These are phyloP conservation scores for Meteorus cinctellus DNA, from an alignment of 2,888 invertebrate species.

Conservation along the genomic window DNA sequence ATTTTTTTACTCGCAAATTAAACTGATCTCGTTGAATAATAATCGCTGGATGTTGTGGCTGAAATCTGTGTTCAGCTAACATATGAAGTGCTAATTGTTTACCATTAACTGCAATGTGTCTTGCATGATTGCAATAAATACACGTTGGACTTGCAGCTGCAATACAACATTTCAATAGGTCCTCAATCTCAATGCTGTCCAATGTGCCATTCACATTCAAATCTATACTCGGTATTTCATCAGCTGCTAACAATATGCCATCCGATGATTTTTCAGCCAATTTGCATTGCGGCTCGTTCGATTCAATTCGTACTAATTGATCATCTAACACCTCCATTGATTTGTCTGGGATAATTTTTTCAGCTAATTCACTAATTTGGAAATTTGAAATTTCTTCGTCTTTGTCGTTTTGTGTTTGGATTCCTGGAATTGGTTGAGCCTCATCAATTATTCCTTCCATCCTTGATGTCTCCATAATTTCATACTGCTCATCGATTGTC, in stretches of 20 bases:
- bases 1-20: conserved; percentile 79
- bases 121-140: conserved; percentile 90
- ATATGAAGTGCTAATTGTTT: conserved; percentile 87
- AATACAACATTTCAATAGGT: conserved; percentile 84
- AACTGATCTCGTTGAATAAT: conserved; percentile 74
- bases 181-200: conserved; percentile 83
- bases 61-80: conserved; percentile 85
- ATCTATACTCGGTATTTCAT: conserved; percentile 81
- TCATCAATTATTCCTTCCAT: conserved; percentile 42
- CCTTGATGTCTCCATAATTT: conserved; percentile 24
- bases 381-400: conserved; percentile 34
- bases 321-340: not conserved
- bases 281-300: not conserved
- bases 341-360: not conserved
- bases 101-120: conserved; percentile 89
- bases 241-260: conserved; percentile 76
- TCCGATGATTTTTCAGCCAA: conserved; percentile 59
- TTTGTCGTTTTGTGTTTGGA: not conserved
- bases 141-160: conserved; percentile 82
- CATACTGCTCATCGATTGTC: conserved; percentile 49
- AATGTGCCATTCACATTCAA: conserved; percentile 83
- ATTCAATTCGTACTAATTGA: not conserved
- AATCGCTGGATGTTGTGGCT: conserved; percentile 71
- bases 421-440: not conserved
- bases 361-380: not conserved